Evolutionary conservation across 2,888 invertebrate species (phyloP).

Genomic region (Cetonia aurata): DNA sequence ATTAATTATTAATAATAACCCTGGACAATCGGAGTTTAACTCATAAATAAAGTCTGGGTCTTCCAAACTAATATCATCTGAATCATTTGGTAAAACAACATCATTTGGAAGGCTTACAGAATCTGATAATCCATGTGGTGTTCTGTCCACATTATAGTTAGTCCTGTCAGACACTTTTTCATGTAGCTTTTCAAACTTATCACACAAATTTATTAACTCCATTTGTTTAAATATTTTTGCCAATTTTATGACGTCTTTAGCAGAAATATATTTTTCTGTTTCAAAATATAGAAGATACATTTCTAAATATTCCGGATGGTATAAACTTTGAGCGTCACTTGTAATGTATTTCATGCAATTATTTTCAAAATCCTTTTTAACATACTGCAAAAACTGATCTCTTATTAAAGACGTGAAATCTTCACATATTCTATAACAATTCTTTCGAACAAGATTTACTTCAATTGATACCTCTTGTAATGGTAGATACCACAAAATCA

Average conservation of each 20-base stretch:
- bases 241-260: slow-evolving; percentile 54
- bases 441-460: slow-evolving; percentile 67
- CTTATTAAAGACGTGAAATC: slow-evolving; percentile 59
- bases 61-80: slow-evolving; percentile 5
- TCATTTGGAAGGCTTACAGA: slow-evolving; percentile 5
- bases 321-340: slow-evolving; percentile 35
- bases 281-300: slow-evolving; percentile 61
- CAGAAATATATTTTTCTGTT: slow-evolving; percentile 53
- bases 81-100: slow-evolving; percentile 1
- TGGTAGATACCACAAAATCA: slow-evolving; percentile 54
- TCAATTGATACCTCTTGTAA: slow-evolving; percentile 55
- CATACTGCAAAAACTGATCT: slow-evolving; percentile 49
- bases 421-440: slow-evolving; percentile 67
- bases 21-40: slow-evolving; percentile 59
- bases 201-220: slow-evolving; percentile 52
- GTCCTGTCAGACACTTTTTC: neutral
- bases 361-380: slow-evolving; percentile 52
- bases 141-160: slow-evolving; percentile 26
- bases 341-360: slow-evolving; percentile 48
- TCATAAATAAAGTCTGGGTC: slow-evolving; percentile 51
- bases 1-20: slow-evolving; percentile 65
- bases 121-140: neutral
- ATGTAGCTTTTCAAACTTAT: slow-evolving; percentile 45
- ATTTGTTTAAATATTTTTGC: slow-evolving; percentile 56
- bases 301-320: slow-evolving; percentile 56